Percentiles rank a stretch among this genome's conserved stretches.
Conservation (phyloP, 2,888 invertebrate genomes). For the Elysia crispata region DNA sequence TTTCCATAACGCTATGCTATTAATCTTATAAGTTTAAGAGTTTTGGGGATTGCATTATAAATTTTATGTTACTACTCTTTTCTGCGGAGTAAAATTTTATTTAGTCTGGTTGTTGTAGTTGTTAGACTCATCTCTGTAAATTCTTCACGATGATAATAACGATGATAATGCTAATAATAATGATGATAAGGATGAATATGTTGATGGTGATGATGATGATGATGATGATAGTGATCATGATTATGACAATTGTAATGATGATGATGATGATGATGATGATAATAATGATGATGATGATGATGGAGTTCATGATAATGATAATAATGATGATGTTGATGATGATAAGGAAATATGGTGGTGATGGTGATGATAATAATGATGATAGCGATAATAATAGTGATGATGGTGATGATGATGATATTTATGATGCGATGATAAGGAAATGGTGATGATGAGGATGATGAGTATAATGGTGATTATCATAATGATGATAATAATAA, state of each 20-base stretch:
- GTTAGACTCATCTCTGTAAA: too few species aligned
- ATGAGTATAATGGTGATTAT: neutral
- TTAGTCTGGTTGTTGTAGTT: too few species aligned
- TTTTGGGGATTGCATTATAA: too few species aligned
- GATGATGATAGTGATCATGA: neutral
- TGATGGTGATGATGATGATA: neutral
- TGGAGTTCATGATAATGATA: neutral
- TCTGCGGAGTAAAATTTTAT: too few species aligned
- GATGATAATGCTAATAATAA: too few species aligned
- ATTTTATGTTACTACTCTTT: too few species aligned
- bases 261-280: neutral
- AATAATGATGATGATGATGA: neutral
- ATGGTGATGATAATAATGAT: conserved; percentile 10
- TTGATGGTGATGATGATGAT: too few species aligned
- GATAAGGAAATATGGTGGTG: neutral
- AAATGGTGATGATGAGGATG: neutral
- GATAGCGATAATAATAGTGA: neutral
- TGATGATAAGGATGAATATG: too few species aligned
- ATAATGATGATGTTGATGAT: conserved; percentile 6
- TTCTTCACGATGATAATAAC: too few species aligned
- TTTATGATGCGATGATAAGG: neutral
- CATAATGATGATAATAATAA: neutral
- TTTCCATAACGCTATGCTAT: too few species aligned
- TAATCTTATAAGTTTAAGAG: too few species aligned
- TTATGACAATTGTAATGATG: neutral